Evolutionary conservation across 2,888 invertebrate species (phyloP).

Genomic region (Pristionchus mayeri): DNA sequence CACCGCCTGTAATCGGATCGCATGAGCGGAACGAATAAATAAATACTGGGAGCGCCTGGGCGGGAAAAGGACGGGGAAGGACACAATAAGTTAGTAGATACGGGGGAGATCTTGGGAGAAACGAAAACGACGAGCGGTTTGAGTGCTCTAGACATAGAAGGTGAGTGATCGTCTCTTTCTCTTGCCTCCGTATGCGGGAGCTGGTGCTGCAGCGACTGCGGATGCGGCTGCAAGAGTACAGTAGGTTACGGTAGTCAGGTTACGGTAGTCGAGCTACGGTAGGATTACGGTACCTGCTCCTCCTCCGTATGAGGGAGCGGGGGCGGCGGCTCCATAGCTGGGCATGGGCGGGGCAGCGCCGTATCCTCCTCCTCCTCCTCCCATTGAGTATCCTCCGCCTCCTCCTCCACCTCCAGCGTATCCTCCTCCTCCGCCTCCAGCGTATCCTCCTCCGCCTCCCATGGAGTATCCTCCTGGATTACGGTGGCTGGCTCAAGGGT

Average conservation of each 20-base stretch:
- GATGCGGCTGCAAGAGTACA: not conserved
- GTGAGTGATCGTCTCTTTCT: slow-evolving; percentile 39
- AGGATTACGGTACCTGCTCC: not conserved
- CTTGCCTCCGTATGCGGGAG: slow-evolving; percentile 48
- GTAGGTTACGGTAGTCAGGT: not conserved
- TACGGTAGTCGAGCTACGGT: not conserved
- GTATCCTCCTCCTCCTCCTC: slow-evolving; percentile 47
- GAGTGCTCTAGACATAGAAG: slow-evolving; percentile 46
- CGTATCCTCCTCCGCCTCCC: slow-evolving; percentile 33
- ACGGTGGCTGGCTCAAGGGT: not conserved
- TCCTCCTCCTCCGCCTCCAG: slow-evolving; percentile 34
- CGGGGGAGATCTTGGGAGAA: not conserved
- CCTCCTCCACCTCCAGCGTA: slow-evolving; percentile 29
- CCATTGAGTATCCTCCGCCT: slow-evolving; percentile 48
- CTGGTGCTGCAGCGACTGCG: not conserved
- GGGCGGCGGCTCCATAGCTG: slow-evolving; percentile 32
- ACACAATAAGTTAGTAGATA: slow-evolving; percentile 29
- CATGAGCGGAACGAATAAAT: slow-evolving; percentile 29
- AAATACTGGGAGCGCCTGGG: not conserved
- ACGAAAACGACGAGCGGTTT: not conserved
- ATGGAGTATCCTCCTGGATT: slow-evolving; percentile 3
- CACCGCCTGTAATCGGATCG: slow-evolving; percentile 25
- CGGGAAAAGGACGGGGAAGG: not conserved
- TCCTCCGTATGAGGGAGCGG: slow-evolving; percentile 42
- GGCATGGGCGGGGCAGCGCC: slow-evolving; percentile 36